Evolutionary conservation across 2,888 invertebrate genomes (phyloP).

Genomic region (Nemurella pictetii): DNA sequence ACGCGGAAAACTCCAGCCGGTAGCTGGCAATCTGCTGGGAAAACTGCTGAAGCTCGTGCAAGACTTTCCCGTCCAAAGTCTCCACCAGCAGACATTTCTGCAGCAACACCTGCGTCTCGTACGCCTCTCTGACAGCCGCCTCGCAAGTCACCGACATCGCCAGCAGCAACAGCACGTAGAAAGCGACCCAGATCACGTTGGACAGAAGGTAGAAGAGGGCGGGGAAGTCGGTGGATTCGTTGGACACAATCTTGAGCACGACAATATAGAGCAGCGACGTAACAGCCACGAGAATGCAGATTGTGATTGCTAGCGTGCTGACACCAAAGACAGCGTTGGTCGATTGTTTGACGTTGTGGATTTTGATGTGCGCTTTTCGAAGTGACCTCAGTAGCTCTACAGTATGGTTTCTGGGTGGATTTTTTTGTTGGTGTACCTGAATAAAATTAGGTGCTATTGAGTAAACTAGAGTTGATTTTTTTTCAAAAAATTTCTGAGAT

Average conservation of each 20-base stretch:
- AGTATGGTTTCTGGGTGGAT: too few relatives aligned
- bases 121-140: neutral
- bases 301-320: neutral
- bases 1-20: neutral
- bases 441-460: too few relatives aligned
- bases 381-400: neutral
- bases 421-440: too few relatives aligned
- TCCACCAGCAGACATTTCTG: neutral
- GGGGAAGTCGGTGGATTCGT: neutral
- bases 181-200: neutral
- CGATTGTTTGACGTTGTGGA: neutral
- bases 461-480: too few relatives aligned
- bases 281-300: neutral
- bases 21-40: neutral
- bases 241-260: neutral
- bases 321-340: neutral
- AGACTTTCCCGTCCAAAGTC: neutral
- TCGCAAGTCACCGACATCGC: neutral
- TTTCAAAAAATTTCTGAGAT: too few relatives aligned
- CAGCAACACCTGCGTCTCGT: neutral
- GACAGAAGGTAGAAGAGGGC: too few relatives aligned
- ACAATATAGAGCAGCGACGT: neutral
- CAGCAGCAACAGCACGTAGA: neutral
- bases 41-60: neutral
- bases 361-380: neutral